phyloP scores from a whole-genome alignment of 2,113 vertebrate species.

The Gnathonemus longibarbis region DNA sequence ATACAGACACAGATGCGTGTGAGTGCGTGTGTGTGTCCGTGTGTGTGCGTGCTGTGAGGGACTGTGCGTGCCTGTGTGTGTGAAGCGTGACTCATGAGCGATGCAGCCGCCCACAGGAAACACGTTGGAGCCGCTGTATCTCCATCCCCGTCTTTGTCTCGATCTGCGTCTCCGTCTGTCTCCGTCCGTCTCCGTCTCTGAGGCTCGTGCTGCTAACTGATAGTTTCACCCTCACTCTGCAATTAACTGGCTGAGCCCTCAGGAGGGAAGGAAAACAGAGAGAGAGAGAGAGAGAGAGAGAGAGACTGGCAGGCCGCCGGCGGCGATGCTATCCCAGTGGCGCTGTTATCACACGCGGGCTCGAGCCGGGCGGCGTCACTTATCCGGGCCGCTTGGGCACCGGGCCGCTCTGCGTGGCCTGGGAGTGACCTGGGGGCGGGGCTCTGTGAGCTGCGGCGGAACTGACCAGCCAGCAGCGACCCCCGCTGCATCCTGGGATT shows the following conservation, averaged over 20 bases:
- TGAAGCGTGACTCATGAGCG: not conserved
- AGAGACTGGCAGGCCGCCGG: constrained; percentile 47
- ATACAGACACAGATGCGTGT: not conserved
- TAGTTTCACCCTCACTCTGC: constrained; percentile 46
- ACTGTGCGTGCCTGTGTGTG: not conserved
- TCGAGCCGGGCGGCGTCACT: constrained; percentile 79
- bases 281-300: constrained; percentile 34
- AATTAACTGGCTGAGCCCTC: constrained; percentile 50
- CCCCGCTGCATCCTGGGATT: constrained; percentile 28
- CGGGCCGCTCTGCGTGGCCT: constrained; percentile 72
- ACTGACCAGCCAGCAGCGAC: constrained; percentile 54
- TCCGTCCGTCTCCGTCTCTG: constrained; percentile 11
- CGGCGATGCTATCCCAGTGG: not conserved
- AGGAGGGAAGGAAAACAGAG: constrained; percentile 41
- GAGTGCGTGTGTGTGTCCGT: not conserved
- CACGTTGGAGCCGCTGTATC: constrained; percentile 28
- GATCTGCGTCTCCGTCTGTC: not conserved
- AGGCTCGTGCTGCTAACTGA: constrained; percentile 38
- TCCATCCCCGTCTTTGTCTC: constrained; percentile 30
- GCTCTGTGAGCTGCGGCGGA: constrained; percentile 21
- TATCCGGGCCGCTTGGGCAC: constrained; percentile 78
- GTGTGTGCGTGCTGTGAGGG: not conserved
- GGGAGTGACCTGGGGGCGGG: constrained; percentile 64
- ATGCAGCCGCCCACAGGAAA: not conserved
- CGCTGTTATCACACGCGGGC: constrained; percentile 66